Base-by-base conservation (phyloP, 2,113 vertebrate genomes). In the Smithornis capensis region DNA sequence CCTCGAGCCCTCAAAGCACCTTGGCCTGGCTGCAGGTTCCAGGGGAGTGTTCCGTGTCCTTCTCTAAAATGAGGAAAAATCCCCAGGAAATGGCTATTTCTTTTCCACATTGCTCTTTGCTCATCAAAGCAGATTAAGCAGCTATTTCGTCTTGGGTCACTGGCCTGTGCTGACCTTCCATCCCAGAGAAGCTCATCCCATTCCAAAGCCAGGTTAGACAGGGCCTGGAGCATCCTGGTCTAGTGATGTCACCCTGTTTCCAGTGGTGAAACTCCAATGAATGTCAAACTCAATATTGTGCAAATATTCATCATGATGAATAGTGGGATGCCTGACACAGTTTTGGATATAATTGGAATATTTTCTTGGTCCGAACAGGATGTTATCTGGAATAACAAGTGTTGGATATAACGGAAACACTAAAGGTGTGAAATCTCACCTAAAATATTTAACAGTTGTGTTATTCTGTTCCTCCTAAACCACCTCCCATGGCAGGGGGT, bases 131-230 rank as follows among this genome's bases (percentile, higher is more conserved):
- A 19, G 4, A 57, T 33, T 1, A 31, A 12, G 44, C 69, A 50
- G 38, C 3, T 7, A 12, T 50, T 25, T 12, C 63, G 6, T 3
- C 7, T 22, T 18, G 45, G 24, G 15, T 38, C 2, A 0, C 56
- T 31, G 45, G 50, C 10, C 50, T 45, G 18, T n/a, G 67, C 19
- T 49, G 27, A 11, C 42, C 21, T 40, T 53, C 81, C 44, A 33
- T 21, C 69, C 37, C 23, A 70, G 71, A 42, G 23, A 25, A 42
- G 14, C 18, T 86, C 59, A 60, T 78, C 38, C 74, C 29, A 15
- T 5, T 12, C 40, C 40, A 31, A 64, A 19, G 21, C 14, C 19
- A 23, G 62, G 62, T 15, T 64, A 40, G 62, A 44, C 21, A 27
- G 19, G 40, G 28, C 19, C 22, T 44, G 40, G 63, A 44, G 29